These are phyloP conservation scores for Miniopterus natalensis DNA, from an alignment of 2,113 vertebrate genomes.

Conservation along the genomic window DNA sequence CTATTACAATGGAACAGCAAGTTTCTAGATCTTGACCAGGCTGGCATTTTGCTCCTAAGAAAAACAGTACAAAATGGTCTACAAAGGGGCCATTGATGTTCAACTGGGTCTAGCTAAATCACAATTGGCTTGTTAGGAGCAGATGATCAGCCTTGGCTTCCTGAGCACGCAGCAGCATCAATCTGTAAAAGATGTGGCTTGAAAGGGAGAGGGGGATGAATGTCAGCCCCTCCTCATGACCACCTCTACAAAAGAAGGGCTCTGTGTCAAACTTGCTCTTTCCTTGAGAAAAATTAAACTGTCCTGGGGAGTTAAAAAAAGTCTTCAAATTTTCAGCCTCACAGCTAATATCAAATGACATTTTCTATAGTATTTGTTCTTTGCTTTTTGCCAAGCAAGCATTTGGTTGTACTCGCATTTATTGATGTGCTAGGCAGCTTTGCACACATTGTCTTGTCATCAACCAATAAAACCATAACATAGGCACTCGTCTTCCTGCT, in stretches of 20 bases:
- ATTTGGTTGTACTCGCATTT: slow-evolving; percentile 54
- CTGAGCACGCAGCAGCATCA: neutral
- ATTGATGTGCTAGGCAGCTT: slow-evolving; percentile 29
- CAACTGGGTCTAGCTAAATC: slow-evolving; percentile 71
- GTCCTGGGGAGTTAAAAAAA: neutral
- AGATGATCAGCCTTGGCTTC: slow-evolving; percentile 13
- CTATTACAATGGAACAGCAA: slow-evolving; percentile 77
- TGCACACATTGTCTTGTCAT: slow-evolving; percentile 68
- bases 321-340: slow-evolving; percentile 52
- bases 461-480: slow-evolving; percentile 69
- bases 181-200: neutral
- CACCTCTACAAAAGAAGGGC: neutral
- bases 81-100: slow-evolving; percentile 71
- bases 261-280: neutral
- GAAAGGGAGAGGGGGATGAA: neutral
- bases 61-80: slow-evolving; percentile 78
- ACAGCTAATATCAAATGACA: neutral
- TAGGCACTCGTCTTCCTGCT: slow-evolving; percentile 47
- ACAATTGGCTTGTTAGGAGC: slow-evolving; percentile 58
- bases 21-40: slow-evolving; percentile 78
- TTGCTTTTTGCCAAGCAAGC: slow-evolving; percentile 64
- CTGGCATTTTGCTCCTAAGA: slow-evolving; percentile 79
- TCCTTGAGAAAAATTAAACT: slow-evolving; percentile 59
- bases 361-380: slow-evolving; percentile 55
- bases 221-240: neutral